Percentiles rank a stretch among this genome's conserved stretches.
phyloP scores from a whole-genome alignment of 2,888 invertebrate species.

The Leptothorax acervorum region DNA sequence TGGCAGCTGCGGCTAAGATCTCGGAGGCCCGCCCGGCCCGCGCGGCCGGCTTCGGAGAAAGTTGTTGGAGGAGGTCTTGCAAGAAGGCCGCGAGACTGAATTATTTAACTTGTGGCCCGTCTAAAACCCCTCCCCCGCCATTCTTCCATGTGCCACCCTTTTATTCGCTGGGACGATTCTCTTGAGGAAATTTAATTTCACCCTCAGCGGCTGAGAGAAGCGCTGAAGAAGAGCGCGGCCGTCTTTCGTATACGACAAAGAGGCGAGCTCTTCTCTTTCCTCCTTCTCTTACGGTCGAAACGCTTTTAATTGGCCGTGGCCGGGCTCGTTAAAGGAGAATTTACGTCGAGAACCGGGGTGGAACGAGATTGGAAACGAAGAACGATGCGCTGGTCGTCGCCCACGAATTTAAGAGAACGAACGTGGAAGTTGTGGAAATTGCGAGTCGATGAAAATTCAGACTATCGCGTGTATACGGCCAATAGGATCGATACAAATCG shows the following conservation, averaged over 20 bases:
- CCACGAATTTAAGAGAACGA: constrained; percentile 24
- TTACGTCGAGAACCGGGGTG: constrained; percentile 46
- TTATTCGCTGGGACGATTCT: constrained; percentile 54
- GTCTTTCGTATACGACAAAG: constrained; percentile 39
- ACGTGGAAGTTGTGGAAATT: not conserved
- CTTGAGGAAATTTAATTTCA: constrained; percentile 73
- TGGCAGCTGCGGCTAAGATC: constrained; percentile 64
- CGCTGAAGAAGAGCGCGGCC: constrained; percentile 38
- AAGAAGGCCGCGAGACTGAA: constrained; percentile 75
- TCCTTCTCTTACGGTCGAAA: constrained; percentile 46
- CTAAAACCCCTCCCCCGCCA: constrained; percentile 56
- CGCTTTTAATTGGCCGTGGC: constrained; percentile 71
- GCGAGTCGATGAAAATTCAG: not conserved
- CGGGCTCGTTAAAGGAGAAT: constrained; percentile 54
- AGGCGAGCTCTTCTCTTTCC: not conserved
- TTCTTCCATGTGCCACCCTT: constrained; percentile 33
- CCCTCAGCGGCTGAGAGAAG: constrained; percentile 49
- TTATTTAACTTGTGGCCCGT: constrained; percentile 79
- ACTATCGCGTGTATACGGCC: not conserved
- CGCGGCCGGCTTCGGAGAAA: constrained; percentile 56
- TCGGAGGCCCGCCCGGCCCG: not conserved
- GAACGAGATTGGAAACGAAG: constrained; percentile 47
- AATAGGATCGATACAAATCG: not conserved
- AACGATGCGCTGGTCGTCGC: constrained; percentile 37
- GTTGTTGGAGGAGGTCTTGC: constrained; percentile 67